A percentile compares a stretch with the other conserved stretches of the same genome.
Conservation (phyloP, 2,888 invertebrate species). For the Lithophane ornitopus region DNA sequence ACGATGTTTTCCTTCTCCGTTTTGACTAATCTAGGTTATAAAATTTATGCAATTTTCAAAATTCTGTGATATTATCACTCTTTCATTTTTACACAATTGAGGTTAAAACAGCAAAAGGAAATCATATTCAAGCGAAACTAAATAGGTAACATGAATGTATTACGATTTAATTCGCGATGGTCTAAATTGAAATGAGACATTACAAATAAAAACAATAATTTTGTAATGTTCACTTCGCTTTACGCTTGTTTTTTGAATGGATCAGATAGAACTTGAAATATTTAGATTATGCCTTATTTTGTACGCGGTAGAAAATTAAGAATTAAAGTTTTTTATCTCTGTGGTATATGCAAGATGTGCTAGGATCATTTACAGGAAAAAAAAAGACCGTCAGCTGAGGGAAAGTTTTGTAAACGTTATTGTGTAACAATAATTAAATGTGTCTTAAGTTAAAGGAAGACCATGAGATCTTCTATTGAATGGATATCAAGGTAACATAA, state of each 20-base stretch:
- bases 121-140: slow-evolving; percentile 28
- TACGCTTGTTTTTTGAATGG: not conserved
- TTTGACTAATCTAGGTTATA: not conserved
- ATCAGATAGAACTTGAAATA: not conserved
- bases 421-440: slow-evolving; percentile 19
- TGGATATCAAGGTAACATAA: slow-evolving; percentile 44
- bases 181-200: slow-evolving; percentile 24
- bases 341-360: not conserved
- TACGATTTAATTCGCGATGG: slow-evolving; percentile 25
- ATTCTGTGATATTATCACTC: slow-evolving; percentile 2
- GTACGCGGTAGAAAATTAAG: not conserved
- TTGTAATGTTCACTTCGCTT: not conserved
- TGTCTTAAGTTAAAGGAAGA: slow-evolving; percentile 29
- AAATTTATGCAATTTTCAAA: slow-evolving; percentile 8
- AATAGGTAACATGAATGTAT: slow-evolving; percentile 33
- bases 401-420: slow-evolving; percentile 1
- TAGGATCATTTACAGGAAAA: not conserved
- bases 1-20: too few species aligned
- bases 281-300: not conserved
- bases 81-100: not conserved
- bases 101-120: slow-evolving; percentile 8
- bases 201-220: slow-evolving; percentile 30
- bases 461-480: slow-evolving; percentile 41
- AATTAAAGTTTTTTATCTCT: not conserved
- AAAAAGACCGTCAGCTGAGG: not conserved